Percentiles rank a stretch among this genome's conserved stretches.
Evolutionary conservation across 2,888 invertebrate species (phyloP).

Genomic region (Conchocele bisecta): DNA sequence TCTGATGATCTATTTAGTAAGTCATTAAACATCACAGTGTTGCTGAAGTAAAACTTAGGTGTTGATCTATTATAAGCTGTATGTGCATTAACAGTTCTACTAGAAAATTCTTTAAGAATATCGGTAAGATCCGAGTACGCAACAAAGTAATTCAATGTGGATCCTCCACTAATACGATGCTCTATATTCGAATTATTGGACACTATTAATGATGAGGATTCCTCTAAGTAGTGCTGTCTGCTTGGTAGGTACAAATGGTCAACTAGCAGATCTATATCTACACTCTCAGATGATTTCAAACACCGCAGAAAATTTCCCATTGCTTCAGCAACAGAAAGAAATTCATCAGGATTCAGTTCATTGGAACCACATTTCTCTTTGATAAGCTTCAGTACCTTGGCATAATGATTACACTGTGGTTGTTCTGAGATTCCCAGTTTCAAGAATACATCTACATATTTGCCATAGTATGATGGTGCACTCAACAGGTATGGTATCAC

Average conservation of each 20-base stretch:
- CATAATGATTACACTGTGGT: conserved; percentile 23
- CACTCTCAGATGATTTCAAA: not conserved
- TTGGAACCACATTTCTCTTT: conserved; percentile 7
- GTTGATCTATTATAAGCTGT: no score
- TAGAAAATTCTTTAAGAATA: no score
- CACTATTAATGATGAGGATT: not conserved
- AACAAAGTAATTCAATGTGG: not conserved
- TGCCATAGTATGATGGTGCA: conserved; percentile 41
- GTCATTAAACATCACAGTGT: no score
- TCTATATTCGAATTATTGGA: not conserved
- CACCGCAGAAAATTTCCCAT: no score
- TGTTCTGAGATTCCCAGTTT: conserved; percentile 34
- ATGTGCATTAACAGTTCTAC: no score
- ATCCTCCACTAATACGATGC: not conserved
- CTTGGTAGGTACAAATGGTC: not conserved
- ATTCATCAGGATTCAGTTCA: conserved; percentile 6
- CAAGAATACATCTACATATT: conserved; percentile 37
- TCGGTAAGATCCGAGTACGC: not conserved
- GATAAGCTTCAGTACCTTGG: conserved; percentile 33
- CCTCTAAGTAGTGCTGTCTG: not conserved
- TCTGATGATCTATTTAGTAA: no score
- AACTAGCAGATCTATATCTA: no score
- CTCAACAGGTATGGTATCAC: conserved; percentile 48
- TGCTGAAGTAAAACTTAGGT: no score
- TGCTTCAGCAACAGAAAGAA: not conserved